phyloP scores from a whole-genome alignment of 2,888 invertebrate genomes.

The Spialia ferax region DNA sequence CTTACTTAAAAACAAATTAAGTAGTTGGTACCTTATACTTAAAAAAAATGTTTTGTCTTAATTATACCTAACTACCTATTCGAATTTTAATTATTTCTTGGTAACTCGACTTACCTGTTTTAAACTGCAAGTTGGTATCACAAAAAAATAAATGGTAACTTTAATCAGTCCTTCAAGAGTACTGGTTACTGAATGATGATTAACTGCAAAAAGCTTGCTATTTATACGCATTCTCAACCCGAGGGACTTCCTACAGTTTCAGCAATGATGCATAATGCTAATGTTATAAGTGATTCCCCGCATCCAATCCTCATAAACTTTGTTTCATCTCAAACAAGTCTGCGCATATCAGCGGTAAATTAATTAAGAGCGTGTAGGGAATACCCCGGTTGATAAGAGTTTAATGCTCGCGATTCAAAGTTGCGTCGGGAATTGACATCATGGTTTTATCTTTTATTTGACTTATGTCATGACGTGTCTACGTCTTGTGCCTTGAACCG shows the following conservation, averaged over 20 bases:
- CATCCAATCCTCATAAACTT: slow-evolving; percentile 4
- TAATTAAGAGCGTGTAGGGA: slow-evolving; percentile 15
- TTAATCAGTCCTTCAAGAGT: not conserved
- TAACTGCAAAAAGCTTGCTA: not conserved
- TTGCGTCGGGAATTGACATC: not conserved
- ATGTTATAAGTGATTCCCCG: slow-evolving; percentile 39
- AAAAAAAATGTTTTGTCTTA: too few species aligned
- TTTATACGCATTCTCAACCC: slow-evolving; percentile 7
- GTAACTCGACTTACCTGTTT: not conserved
- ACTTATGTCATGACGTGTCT: too few species aligned
- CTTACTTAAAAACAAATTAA: too few species aligned
- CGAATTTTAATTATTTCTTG: too few species aligned
- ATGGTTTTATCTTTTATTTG: too few species aligned
- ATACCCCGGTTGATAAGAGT: slow-evolving; percentile 14
- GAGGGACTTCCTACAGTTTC: slow-evolving; percentile 8
- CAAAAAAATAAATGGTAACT: not conserved
- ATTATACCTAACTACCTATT: too few species aligned
- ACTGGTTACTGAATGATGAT: not conserved
- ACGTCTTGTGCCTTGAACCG: too few species aligned
- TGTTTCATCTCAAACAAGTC: slow-evolving; percentile 18
- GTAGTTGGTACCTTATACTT: too few species aligned
- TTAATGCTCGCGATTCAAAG: not conserved
- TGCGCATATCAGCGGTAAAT: slow-evolving; percentile 12
- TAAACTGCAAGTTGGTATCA: not conserved
- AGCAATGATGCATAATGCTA: not conserved